Evolutionary conservation across 2,113 vertebrate species (phyloP), one percentile per base, ranked within the genome.

Genomic region (Epinephelus cyanopodus): DNA sequence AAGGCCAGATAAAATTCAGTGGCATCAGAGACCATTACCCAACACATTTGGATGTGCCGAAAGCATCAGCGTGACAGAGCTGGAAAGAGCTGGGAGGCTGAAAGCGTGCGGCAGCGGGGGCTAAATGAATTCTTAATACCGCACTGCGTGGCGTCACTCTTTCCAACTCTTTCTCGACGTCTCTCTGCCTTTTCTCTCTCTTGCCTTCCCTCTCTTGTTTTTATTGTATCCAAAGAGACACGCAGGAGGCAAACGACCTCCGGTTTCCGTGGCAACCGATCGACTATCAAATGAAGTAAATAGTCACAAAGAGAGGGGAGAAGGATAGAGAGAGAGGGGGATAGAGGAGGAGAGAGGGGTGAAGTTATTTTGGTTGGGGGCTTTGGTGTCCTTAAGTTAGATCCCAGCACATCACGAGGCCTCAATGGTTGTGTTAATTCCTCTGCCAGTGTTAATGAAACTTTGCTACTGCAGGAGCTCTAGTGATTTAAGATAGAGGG

Each of bases 81-180:
- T 29, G 61, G 21, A 60, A 33, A 65, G 78, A 82, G 54, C 67
- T 56, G 67, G 37, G 68, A 74, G 86, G 74, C 67, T 86, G 73
- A 85, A 74, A 85, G 74, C 60, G 81, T 39, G 82, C 15, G 72
- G 50, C 86, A 86, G 87, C 82, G 9, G 90, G 89, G 48, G 83
- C 58, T 73, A 82, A 89, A 92, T 93, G 78, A 91, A 88, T 89
- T 89, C 79, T 89, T 87, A 90, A 91, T 86, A 90, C 86, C 33
- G 75, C 89, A 9, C 87, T 74, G 78, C 87, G 6, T 86, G 89
- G 68, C 25, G 39, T 86, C 84, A 80, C 86, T 77, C 77, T 71
- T 53, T 67, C 60, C 18, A 61, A 62, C 54, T 79, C 64, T n/a
- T 33, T 68, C 81, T 77, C 53, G 0, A 19, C 37, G 63, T 76